Percentiles rank a stretch among this genome's conserved stretches.
Conservation (phyloP, 2,797 vertebrate species). For the Craterocephalus amniculus region DNA sequence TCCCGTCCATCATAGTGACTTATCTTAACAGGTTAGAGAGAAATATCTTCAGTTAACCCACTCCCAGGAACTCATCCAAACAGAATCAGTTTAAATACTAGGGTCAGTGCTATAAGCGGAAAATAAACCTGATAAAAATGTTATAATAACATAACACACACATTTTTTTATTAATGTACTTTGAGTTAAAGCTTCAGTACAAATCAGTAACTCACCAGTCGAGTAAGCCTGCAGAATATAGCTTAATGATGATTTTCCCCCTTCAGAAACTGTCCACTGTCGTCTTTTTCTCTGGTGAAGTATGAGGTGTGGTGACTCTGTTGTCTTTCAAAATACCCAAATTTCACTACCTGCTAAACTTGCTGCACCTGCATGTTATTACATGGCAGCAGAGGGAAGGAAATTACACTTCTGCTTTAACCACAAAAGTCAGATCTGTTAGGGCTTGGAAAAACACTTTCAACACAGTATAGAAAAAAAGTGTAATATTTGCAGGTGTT, state of each 20-base stretch:
- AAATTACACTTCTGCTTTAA: not conserved
- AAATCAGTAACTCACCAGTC: not conserved
- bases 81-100: too few relatives aligned
- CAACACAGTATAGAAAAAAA: not conserved
- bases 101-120: too few relatives aligned
- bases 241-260: not conserved
- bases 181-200: too few relatives aligned
- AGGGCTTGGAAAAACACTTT: not conserved
- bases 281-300: not conserved
- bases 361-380: not conserved
- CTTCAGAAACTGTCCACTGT: not conserved
- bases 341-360: not conserved
- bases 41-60: too few relatives aligned
- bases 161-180: too few relatives aligned
- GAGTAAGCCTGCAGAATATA: too few relatives aligned
- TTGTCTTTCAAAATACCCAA: not conserved
- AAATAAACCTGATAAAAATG: too few relatives aligned
- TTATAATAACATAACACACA: too few relatives aligned
- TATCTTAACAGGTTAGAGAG: too few relatives aligned
- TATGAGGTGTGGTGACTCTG: not conserved
- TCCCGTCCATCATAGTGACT: too few relatives aligned
- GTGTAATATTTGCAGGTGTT: too few relatives aligned
- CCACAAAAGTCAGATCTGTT: not conserved
- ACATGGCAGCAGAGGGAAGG: not conserved
- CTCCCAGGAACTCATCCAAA: too few relatives aligned